Percentiles rank a stretch among this genome's conserved stretches.
phyloP scores from a whole-genome alignment of 2,888 invertebrate species.

The Yponomeuta evonymella region DNA sequence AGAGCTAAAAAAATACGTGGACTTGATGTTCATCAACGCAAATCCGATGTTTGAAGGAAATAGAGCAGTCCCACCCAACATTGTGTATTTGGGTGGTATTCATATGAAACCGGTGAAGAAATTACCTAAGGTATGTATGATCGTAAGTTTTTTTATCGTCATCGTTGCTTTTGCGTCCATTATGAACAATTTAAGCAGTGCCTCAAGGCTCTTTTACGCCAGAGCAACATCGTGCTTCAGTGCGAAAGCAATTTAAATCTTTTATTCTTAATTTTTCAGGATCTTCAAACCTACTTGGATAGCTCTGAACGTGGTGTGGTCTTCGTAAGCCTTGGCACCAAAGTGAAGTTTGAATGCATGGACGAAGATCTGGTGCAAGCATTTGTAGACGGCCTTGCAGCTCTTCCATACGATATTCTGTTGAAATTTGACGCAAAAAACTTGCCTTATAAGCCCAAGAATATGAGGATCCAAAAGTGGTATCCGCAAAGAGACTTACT shows the following conservation, averaged over 20 bases:
- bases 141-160: too few relatives aligned
- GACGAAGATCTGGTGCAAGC: not conserved
- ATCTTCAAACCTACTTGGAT: slow-evolving; percentile 23
- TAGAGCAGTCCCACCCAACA: slow-evolving; percentile 8
- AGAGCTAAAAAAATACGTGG: slow-evolving; percentile 1
- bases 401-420: slow-evolving; percentile 13
- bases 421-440: slow-evolving; percentile 13
- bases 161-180: too few relatives aligned
- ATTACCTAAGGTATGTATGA: not conserved
- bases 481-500: slow-evolving; percentile 19
- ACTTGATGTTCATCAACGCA: slow-evolving; percentile 7
- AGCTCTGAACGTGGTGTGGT: slow-evolving; percentile 24
- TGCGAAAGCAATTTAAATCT: too few relatives aligned
- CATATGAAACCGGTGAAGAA: slow-evolving; percentile 10
- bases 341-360: slow-evolving; percentile 4
- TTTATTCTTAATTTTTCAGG: slow-evolving; percentile 14
- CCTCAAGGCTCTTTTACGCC: too few relatives aligned
- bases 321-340: slow-evolving; percentile 25
- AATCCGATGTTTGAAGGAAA: slow-evolving; percentile 12
- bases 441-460: not conserved
- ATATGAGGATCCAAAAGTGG: slow-evolving; percentile 19
- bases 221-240: too few relatives aligned
- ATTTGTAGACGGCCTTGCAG: not conserved
- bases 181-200: too few relatives aligned
- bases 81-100: slow-evolving; percentile 10